Percentiles rank a stretch among this genome's conserved stretches.
Evolutionary conservation across 2,113 vertebrate genomes (phyloP).

Genomic region (Poicephalus gulielmi): DNA sequence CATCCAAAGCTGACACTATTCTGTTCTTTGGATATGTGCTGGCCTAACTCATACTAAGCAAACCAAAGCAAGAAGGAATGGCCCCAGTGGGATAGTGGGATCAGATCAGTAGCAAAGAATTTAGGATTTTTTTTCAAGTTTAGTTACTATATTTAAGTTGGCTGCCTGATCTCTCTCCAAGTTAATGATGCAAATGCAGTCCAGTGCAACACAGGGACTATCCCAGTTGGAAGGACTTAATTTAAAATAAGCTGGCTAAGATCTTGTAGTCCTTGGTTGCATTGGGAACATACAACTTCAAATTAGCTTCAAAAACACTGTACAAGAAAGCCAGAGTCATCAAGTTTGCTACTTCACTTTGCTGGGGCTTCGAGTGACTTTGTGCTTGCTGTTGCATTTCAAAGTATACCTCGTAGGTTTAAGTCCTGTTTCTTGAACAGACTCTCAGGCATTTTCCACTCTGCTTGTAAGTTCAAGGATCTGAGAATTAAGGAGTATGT

Average conservation of each 20-base stretch:
- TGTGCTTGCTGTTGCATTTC: conserved; percentile 56
- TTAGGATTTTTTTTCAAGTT: neutral
- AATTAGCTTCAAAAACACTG: conserved; percentile 53
- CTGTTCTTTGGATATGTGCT: neutral
- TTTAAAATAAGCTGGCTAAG: conserved; percentile 70
- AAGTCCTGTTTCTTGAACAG: neutral
- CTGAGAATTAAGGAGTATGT: neutral
- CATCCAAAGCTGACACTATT: neutral
- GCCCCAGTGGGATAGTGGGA: neutral
- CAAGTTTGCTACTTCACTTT: conserved; percentile 47
- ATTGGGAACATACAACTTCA: conserved; percentile 52
- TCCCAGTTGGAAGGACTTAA: conserved; percentile 44
- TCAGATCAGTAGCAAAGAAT: neutral
- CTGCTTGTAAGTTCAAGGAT: neutral
- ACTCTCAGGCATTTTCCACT: neutral
- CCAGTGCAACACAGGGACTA: conserved; percentile 42
- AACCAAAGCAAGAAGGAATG: neutral
- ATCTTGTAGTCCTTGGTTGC: conserved; percentile 35
- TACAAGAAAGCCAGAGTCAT: conserved; percentile 58
- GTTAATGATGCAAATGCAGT: conserved; percentile 54
- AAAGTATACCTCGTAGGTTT: neutral
- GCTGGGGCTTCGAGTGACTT: conserved; percentile 28
- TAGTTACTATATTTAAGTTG: neutral
- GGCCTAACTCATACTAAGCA: neutral
- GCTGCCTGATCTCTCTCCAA: neutral